Conservation (phyloP, 2,888 invertebrate species). For the Pardosa pseudoannulata region DNA sequence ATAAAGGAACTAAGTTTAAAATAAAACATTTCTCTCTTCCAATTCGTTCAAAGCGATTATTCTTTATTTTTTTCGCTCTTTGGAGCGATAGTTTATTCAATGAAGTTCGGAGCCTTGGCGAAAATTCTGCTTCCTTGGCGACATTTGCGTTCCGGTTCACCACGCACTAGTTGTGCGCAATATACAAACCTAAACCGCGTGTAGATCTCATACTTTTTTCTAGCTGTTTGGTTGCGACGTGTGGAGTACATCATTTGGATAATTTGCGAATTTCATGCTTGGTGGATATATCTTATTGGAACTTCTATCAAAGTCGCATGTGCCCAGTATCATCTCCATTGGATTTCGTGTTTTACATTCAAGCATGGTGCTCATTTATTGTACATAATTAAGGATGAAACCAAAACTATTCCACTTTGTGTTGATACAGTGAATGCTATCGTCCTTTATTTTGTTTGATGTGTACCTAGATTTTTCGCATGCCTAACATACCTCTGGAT, state of each 20-base stretch:
- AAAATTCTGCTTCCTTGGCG: constrained; percentile 12
- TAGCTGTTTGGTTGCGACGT: constrained; percentile 34
- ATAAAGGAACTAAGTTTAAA: no score
- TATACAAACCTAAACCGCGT: constrained; percentile 58
- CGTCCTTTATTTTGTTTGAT: neutral
- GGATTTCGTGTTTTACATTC: neutral
- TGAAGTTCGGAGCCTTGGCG: neutral
- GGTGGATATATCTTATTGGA: neutral
- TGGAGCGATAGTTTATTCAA: neutral
- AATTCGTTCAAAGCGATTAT: no score
- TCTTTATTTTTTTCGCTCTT: neutral
- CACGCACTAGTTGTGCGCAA: constrained; percentile 40
- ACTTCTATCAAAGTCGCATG: neutral
- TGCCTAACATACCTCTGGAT: constrained; percentile 57
- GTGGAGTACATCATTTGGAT: constrained; percentile 26
- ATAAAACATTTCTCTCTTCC: no score
- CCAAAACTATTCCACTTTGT: neutral
- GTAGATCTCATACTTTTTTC: constrained; percentile 40
- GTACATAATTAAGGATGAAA: neutral
- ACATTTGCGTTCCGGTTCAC: constrained; percentile 4
- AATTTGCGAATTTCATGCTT: constrained; percentile 27
- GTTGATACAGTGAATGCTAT: neutral
- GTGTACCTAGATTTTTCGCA: constrained; percentile 28
- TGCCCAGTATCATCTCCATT: neutral
- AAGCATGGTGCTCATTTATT: neutral